phyloP scores from a whole-genome alignment of 2,888 invertebrate species.

The Caenorhabditis japonica region DNA sequence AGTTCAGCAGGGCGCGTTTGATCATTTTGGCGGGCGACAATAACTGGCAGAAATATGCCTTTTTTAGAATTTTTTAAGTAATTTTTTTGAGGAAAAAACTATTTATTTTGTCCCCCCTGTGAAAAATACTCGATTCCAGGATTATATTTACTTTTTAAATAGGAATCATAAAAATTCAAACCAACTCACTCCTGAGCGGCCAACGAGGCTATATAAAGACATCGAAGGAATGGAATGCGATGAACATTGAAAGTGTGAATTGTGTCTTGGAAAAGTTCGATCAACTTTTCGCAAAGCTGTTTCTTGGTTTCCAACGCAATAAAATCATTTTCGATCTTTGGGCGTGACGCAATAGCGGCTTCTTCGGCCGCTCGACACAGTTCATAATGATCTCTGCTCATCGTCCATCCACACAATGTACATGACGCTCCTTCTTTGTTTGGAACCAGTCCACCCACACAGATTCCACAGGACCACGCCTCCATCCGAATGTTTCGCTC shows the following conservation, averaged over 20 bases:
- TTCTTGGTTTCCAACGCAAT: not conserved
- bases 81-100: too few relatives aligned
- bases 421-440: constrained; percentile 12
- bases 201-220: constrained; percentile 18
- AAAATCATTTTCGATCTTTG: constrained; percentile 5
- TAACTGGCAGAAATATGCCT: too few relatives aligned
- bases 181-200: constrained; percentile 17
- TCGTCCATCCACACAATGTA: constrained; percentile 45
- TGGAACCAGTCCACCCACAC: constrained; percentile 28
- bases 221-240: constrained; percentile 30
- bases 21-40: too few relatives aligned
- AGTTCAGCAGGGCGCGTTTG: too few relatives aligned
- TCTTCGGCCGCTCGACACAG: constrained; percentile 32
- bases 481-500: constrained; percentile 53
- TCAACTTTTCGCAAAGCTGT: constrained; percentile 23
- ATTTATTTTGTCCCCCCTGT: too few relatives aligned
- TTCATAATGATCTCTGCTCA: constrained; percentile 40
- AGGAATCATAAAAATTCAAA: too few relatives aligned
- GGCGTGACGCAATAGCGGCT: constrained; percentile 2
- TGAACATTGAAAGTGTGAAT: constrained; percentile 36
- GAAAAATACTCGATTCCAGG: too few relatives aligned
- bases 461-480: constrained; percentile 46
- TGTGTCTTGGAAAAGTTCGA: constrained; percentile 20
- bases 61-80: too few relatives aligned
- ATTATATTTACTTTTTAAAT: too few relatives aligned